Evolutionary conservation across 2,888 invertebrate species (phyloP).

Genomic region (Aphodius granarius): DNA sequence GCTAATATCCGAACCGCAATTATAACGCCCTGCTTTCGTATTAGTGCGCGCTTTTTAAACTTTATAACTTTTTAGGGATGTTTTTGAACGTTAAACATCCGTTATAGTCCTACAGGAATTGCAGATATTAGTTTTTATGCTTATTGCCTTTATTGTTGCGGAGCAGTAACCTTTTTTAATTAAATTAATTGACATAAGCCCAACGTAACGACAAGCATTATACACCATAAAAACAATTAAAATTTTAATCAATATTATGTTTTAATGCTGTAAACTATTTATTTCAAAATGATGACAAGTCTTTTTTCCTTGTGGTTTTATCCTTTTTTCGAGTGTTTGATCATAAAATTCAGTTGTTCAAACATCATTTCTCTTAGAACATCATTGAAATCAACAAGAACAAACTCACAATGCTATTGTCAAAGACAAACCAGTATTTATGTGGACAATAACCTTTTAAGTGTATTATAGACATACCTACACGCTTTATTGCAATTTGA

Average conservation of each 20-base stretch:
- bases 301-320: too few relatives aligned
- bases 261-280: too few relatives aligned
- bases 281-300: too few relatives aligned
- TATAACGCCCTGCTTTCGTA: constrained; percentile 42
- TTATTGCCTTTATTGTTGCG: background rate
- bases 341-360: too few relatives aligned
- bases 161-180: background rate
- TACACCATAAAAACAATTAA: too few relatives aligned
- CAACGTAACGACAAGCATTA: background rate
- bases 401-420: too few relatives aligned
- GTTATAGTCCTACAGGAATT: background rate
- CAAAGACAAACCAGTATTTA: background rate
- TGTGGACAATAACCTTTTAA: background rate
- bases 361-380: too few relatives aligned
- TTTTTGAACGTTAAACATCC: background rate
- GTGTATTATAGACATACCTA: background rate
- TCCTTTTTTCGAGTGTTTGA: too few relatives aligned
- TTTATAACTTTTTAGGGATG: constrained; percentile 6
- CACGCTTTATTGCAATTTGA: background rate
- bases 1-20: constrained; percentile 56
- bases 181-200: background rate
- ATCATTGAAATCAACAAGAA: background rate
- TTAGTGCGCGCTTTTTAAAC: constrained; percentile 20
- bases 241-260: too few relatives aligned
- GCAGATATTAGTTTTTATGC: constrained; percentile 34